Percentiles rank a stretch among this genome's conserved stretches.
Evolutionary conservation across 2,888 invertebrate genomes (phyloP).

Genomic region (Eupithecia exiguata): DNA sequence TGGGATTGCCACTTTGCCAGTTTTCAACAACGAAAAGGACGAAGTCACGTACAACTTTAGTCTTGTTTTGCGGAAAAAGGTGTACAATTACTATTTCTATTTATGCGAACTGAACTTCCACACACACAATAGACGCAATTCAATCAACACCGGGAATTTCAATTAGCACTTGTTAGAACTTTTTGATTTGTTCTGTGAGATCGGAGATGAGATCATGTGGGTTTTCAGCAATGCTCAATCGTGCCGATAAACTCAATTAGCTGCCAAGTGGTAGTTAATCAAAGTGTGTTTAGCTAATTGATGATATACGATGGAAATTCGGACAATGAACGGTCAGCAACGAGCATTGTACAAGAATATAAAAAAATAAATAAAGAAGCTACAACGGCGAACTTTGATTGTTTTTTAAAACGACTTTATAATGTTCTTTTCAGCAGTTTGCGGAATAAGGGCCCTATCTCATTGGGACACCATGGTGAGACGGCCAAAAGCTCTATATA

Average conservation of each 20-base stretch:
- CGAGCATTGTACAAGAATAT: neutral
- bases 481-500: no score
- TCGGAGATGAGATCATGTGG: constrained; percentile 1
- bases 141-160: neutral
- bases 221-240: neutral
- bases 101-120: neutral
- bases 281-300: neutral
- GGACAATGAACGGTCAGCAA: neutral
- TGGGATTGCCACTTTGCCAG: neutral
- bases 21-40: neutral
- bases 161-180: constrained; percentile 3
- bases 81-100: neutral
- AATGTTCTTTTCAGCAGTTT: no score
- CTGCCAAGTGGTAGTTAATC: neutral
- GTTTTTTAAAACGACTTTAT: neutral
- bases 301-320: neutral
- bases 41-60: neutral
- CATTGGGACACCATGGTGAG: no score
- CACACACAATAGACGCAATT: neutral
- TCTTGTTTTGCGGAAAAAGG: neutral
- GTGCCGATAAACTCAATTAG: neutral
- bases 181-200: neutral
- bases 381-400: neutral
- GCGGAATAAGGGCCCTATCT: no score
- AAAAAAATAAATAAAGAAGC: neutral